Percentiles rank a stretch among this genome's conserved stretches.
Evolutionary conservation across 2,888 invertebrate genomes (phyloP).

Genomic region (Eremobia ochroleuca): DNA sequence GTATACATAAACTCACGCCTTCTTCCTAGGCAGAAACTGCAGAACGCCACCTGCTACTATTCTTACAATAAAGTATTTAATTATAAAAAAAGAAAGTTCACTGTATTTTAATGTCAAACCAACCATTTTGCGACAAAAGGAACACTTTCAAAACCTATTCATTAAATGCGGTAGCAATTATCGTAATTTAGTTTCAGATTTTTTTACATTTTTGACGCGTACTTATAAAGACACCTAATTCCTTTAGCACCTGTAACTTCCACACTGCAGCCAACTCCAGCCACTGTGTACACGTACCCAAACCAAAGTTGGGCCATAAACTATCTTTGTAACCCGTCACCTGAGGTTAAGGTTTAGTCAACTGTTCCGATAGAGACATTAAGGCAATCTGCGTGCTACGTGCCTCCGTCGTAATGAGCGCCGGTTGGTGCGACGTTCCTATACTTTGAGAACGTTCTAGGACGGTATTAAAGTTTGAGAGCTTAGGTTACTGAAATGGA

Average conservation of each 20-base stretch:
- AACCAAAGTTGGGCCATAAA: slow-evolving; percentile 47
- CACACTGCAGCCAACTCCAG: slow-evolving; percentile 19
- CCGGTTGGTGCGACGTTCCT: slow-evolving; percentile 27
- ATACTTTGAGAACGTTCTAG: slow-evolving; percentile 24
- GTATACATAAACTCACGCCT: no score
- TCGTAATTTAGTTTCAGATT: background rate
- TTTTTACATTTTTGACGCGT: background rate
- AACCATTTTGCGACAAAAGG: background rate
- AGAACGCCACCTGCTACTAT: no score
- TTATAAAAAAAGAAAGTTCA: no score
- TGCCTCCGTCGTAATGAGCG: slow-evolving; percentile 48
- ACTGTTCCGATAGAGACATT: slow-evolving; percentile 59
- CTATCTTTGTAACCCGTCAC: slow-evolving; percentile 56
- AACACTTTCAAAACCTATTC: background rate
- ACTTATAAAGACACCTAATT: background rate
- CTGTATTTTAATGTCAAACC: background rate
- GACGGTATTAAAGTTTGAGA: slow-evolving; percentile 20
- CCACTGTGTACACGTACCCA: slow-evolving; percentile 26
- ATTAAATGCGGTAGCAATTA: background rate
- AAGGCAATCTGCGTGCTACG: slow-evolving; percentile 59
- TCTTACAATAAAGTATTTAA: no score
- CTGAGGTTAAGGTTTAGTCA: slow-evolving; percentile 58
- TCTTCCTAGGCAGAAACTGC: no score
- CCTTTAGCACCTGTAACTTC: slow-evolving; percentile 4
- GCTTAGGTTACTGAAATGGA: slow-evolving; percentile 1